phyloP scores from a whole-genome alignment of 2,113 vertebrate genomes.

The Apodemus sylvaticus region DNA sequence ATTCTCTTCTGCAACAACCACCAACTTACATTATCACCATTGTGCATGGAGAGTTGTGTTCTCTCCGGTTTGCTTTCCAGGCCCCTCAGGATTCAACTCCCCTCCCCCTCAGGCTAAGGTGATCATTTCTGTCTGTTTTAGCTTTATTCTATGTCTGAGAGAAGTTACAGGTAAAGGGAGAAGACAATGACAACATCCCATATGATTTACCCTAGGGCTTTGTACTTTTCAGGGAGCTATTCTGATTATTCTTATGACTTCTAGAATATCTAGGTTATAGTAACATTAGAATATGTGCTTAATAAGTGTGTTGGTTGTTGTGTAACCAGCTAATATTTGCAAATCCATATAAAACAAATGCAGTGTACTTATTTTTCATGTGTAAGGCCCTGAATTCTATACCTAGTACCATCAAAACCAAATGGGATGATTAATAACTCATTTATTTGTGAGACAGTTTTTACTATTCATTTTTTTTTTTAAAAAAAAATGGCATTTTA shows the following conservation, averaged over 20 bases:
- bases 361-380: background rate
- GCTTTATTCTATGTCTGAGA: conserved; percentile 33
- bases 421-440: conserved; percentile 2
- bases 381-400: background rate
- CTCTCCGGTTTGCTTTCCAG: background rate
- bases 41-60: background rate
- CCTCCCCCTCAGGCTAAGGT: background rate
- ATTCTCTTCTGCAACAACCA: background rate
- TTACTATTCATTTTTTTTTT: conserved; percentile 18
- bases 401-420: background rate
- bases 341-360: conserved; percentile 43
- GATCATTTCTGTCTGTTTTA: background rate
- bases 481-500: conserved; percentile 41
- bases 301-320: conserved; percentile 46
- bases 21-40: background rate
- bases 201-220: background rate
- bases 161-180: background rate
- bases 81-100: background rate
- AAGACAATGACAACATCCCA: background rate
- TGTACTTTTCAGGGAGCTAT: background rate
- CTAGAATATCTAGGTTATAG: conserved; percentile 36
- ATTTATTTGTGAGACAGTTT: background rate
- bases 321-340: conserved; percentile 45
- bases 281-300: conserved; percentile 35
- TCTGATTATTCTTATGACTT: conserved; percentile 33